Conservation (phyloP, 2,888 invertebrate species). For the Noctua janthina region DNA sequence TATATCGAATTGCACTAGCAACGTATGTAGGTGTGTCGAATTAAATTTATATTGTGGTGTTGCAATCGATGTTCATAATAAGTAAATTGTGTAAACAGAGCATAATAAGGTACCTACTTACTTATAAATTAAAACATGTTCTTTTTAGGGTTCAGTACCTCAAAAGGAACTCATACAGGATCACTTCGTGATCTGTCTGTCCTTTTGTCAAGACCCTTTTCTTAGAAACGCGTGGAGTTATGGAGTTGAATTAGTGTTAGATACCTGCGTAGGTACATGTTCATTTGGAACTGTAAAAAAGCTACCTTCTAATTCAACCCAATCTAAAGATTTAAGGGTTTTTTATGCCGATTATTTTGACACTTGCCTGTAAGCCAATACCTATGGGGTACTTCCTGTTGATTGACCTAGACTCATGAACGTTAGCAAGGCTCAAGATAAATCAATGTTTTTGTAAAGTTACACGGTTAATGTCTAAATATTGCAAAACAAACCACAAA, state of each 20-base stretch:
- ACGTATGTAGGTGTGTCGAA: slow-evolving; percentile 28
- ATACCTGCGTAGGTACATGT: not conserved
- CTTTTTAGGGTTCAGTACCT: not conserved
- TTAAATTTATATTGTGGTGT: slow-evolving; percentile 22
- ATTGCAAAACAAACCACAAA: not conserved
- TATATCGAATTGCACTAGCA: slow-evolving; percentile 1
- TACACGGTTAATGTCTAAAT: not conserved
- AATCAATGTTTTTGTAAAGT: not conserved
- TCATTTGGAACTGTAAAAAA: not conserved
- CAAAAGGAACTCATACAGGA: not conserved
- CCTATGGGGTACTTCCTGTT: not conserved
- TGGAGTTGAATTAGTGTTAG: not conserved
- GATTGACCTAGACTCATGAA: not conserved
- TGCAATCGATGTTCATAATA: slow-evolving; percentile 25
- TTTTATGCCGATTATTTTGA: not conserved
- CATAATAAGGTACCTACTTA: slow-evolving; percentile 3
- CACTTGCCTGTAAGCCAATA: not conserved
- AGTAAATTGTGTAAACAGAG: slow-evolving; percentile 39
- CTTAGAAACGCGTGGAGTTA: not conserved
- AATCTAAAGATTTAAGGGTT: not conserved
- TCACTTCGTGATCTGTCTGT: not conserved
- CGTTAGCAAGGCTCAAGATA: not conserved
- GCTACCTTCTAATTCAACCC: not conserved
- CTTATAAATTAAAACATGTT: slow-evolving; percentile 16
- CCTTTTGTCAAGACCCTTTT: not conserved